Evolutionary conservation across 2,888 invertebrate genomes (phyloP), one percentile per base, ranked within the genome.

Genomic region (Druceiella hillmani): DNA sequence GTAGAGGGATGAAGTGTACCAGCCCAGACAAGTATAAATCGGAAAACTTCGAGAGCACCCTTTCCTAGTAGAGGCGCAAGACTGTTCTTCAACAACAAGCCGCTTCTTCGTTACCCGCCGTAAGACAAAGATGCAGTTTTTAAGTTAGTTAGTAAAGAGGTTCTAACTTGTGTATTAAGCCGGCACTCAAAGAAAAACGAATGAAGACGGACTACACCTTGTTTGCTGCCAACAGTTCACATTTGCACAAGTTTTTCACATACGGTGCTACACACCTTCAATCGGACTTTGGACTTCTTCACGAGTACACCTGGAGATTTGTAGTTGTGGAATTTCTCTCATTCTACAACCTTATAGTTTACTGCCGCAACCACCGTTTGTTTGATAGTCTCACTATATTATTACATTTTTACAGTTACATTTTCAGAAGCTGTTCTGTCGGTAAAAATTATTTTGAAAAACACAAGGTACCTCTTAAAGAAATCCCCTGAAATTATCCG

Each of bases 221-320:
- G 2, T 50, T 34, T 32, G 58, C 57, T 7, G 57, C 55, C 0
- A 59, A 60, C 33, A 52, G 54, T 4, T 42, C 55, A n/a, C n/a
- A n/a, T n/a, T n/a, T n/a, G n/a, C n/a, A n/a, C 0, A 13, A 25
- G 0, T 57, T 59, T 4, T 24, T 44, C 2, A 59, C 57, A 0
- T 58, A 55, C 40, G 58, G 57, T 2, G 44, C 32, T 3, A 36
- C 41, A 2, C 38, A 45, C 0, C 22, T 55, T 1, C 34, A 44
- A 0, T 26, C 57, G 1, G 48, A 55, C 17, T 30, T 59, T 4
- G 55, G 55, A 3, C 37, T 58, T 3, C 50, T 53, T 10, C 47
- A 55, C 3, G 46, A 42, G 2, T 56, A 51, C 24, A 26, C 33
- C 1, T 58, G 56, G 56, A 43, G 46, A 6, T 59, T 58, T 39